These are phyloP conservation scores for Callionymus lyra DNA, from an alignment of 2,113 vertebrate genomes.

Conservation along the genomic window DNA sequence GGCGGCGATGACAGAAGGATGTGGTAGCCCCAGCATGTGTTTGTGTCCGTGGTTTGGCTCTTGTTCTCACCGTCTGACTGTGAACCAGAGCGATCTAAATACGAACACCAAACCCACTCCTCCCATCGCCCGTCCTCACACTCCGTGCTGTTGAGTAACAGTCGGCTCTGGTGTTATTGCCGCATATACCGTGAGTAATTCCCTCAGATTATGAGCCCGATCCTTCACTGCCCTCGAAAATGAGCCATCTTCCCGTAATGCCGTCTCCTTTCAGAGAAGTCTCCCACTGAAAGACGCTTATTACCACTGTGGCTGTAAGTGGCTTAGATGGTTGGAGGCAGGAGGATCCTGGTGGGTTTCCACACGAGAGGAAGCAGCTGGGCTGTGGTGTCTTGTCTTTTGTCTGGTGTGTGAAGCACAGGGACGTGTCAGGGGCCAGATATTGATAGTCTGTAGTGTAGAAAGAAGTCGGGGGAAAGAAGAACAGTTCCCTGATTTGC, in stretches of 20 bases:
- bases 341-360: constrained; percentile 12
- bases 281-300: constrained; percentile 1
- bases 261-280: constrained; percentile 13
- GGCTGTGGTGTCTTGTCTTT: too few species aligned
- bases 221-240: constrained; percentile 16
- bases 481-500: too few species aligned
- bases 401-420: too few species aligned
- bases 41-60: constrained; percentile 27
- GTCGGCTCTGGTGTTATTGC: neutral
- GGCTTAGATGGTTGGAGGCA: constrained; percentile 5
- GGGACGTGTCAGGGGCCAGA: too few species aligned
- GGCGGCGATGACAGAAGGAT: constrained; percentile 26
- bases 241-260: constrained; percentile 3
- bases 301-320: constrained; percentile 11
- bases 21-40: constrained; percentile 17
- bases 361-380: constrained; percentile 20
- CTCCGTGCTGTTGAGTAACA: constrained; percentile 7
- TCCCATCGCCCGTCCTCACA: neutral
- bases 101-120: neutral
- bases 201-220: constrained; percentile 26
- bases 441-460: too few species aligned
- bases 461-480: too few species aligned
- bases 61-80: constrained; percentile 16
- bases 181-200: constrained; percentile 16
- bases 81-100: constrained; percentile 3